Base-by-base conservation (phyloP, 2,888 invertebrate genomes). In the Catocala fraxini region DNA sequence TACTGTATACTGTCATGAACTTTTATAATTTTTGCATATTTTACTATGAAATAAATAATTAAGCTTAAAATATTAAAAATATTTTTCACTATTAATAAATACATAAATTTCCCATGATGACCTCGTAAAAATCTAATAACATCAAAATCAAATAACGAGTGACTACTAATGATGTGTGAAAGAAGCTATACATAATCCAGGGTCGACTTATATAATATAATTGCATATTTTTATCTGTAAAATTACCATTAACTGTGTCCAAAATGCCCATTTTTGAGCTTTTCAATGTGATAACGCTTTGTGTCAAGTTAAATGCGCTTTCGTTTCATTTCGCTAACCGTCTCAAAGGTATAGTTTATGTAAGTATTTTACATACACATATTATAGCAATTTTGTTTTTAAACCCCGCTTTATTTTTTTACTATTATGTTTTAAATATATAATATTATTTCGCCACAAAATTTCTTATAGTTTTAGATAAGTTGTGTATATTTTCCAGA, bases 181-280 rank as follows among this genome's bases (percentile, higher is more conserved):
- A 62, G 13, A 49, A 45, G 25, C 41, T 39, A 0, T 25, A 15
- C 48, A 47, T 41, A 12, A 12, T 7, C 9, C 42, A 10, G 45
- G 54, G 49, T 46, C 13, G n/a, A 33, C 5, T 49, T 42, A 35
- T 45, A 49, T 33, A 51, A 41, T 42, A 43, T 41, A 39, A 39
- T 15, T 25, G 6, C 42, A 45, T 25, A 41, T 57, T 48, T 56
- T 68, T 53, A 58, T 57, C 15, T 53, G 4, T 56, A 62, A 56
- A 51, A 43, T 73, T 49, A 62, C 34, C 45, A 65, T 70, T 52
- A 56, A 60, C 42, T 66, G 33, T 63, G 12, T 65, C 55, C 53
- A 63, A 74, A 90, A 91, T 93, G 92, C 93, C 92, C 92, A 92
- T 92, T 92, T 89, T 91, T 88, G 75, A 87, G 90, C 89, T 90